Evolutionary conservation across 2,113 vertebrate species (phyloP), one percentile per base, ranked within the genome.

Genomic region (Vicugna pacos): DNA sequence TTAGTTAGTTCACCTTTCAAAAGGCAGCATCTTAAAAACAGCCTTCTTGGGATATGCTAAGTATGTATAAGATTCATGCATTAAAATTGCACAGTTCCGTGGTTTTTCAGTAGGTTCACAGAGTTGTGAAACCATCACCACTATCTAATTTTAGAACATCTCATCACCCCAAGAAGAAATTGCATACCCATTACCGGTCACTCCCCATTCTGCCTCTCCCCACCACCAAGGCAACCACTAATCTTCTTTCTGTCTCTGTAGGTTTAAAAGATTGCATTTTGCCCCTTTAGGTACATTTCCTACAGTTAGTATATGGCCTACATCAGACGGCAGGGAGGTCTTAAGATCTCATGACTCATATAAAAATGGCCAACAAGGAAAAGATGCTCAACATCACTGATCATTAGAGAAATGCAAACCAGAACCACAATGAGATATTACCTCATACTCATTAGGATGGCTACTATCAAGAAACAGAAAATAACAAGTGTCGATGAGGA

Each of bases 81-180:
- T 88, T 91, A 67, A 88, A 93, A 85, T 24, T 67, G 10, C 76
- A 84, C 26, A 70, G 60, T 42, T 91, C 32, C 82, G 4, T 94
- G 82, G 13, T 50, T 96, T 93, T 91, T 65, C 17, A 70, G 32
- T 58, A 79, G 30, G 48, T 69, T 91, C 38, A 38, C 76, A 91
- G 79, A 84, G 72, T 91, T 81, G 32, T 75, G 15, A 76, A 54
- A n/a, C 38, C 32, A 92, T 56, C 65, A 62, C 58, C 13, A 70
- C n/a, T 12, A 62, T 69, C 42, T 87, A 86, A 92, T 81, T 79
- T 79, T 84, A 76, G 67, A 87, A 50, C 30, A 42, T 62, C 85
- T 67, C 30, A 88, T 77, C 62, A 91, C 16, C 30, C 65, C 11
- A 14, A 30, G 80, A 80, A 50, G 30, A 81, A 94, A 56, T 19